A percentile compares a stretch with the other conserved stretches of the same genome.
Conservation (phyloP, 1,140 invertebrate species). For the Aphidius gifuensis region DNA sequence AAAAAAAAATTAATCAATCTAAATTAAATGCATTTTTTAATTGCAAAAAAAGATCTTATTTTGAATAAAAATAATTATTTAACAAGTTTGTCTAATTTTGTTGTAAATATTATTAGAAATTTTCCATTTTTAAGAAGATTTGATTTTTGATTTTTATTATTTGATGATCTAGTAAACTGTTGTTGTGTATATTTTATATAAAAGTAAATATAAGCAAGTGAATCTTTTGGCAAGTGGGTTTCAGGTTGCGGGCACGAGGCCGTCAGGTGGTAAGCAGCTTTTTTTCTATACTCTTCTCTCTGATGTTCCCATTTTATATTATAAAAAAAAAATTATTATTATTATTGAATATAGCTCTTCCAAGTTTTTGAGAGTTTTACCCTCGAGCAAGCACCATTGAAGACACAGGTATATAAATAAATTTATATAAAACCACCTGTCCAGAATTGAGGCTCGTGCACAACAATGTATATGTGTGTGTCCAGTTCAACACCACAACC, state of each 20-base stretch:
- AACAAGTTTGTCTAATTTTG: no score
- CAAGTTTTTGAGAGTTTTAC: constrained; percentile 6
- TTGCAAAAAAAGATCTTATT: no score
- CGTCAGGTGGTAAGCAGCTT: constrained; percentile 45
- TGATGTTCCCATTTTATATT: constrained; percentile 11
- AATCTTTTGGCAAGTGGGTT: constrained; percentile 30
- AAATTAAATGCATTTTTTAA: no score
- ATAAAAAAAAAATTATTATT: constrained; percentile 1
- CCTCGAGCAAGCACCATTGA: constrained; percentile 8
- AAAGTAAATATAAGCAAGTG: constrained; percentile 31
- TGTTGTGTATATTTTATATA: no score
- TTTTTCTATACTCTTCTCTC: neutral
- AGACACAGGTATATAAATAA: constrained; percentile 1
- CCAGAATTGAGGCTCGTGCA: constrained; percentile 18
- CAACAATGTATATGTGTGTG: constrained; percentile 2
- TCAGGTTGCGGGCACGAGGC: constrained; percentile 39
- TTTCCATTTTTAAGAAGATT: no score
- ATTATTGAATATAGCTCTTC: neutral
- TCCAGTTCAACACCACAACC: no score
- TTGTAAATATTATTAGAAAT: no score
- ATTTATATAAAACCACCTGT: constrained; percentile 16
- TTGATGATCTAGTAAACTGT: no score
- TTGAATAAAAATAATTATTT: no score
- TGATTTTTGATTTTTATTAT: no score
- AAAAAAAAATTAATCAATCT: no score